Base-by-base conservation (phyloP, 2,888 invertebrate genomes). In the Tribolium freemani region DNA sequence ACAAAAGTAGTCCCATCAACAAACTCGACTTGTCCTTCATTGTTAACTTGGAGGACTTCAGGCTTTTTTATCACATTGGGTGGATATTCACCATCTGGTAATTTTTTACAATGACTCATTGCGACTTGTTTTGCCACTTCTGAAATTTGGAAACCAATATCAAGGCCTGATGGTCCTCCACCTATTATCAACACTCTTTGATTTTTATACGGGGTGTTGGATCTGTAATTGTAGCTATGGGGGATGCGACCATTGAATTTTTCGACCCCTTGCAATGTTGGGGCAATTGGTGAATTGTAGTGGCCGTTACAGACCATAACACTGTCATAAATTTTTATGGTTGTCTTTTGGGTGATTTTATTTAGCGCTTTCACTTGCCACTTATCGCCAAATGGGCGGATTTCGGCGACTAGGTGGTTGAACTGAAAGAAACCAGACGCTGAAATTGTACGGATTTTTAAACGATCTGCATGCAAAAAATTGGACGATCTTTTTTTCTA, bases 261-360 rank as follows among this genome's bases (percentile, higher is more conserved):
- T 16, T 16, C 2, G 16, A 16, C 16, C 16, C 16, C 16, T 16
- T 16, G 16, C 16, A 16, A 16, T 1, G 16, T 16, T 16, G 96
- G 95, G 77, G 92, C 87, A 76, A 91, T 89, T 0, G 96, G 95
- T 0, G 93, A 91, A 75, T 93, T 92, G 84, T 95, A 96, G 84
- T 96, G 96, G 0, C 96, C 96, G 83, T 94, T 96, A 84, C 95
- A 96, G 3, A 96, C 90, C 83, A 96, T 90, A 11, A 96, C 89
- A 61, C 91, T 91, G 84, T 96, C 94, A 84, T 93, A 96, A 38
- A 89, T 88, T 70, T 89, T 87, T 5, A 88, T 88, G 20, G 85
- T 84, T 10, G 86, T 85, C 8, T 82, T 81, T 5, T 88, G 88
- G 2, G 87, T 88, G 31, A 80, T 84, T 66, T 92, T 82, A 83